Evolutionary conservation across 2,888 invertebrate genomes (phyloP), one percentile per base, ranked within the genome.

Genomic region (Cheilosia vulpina): DNA sequence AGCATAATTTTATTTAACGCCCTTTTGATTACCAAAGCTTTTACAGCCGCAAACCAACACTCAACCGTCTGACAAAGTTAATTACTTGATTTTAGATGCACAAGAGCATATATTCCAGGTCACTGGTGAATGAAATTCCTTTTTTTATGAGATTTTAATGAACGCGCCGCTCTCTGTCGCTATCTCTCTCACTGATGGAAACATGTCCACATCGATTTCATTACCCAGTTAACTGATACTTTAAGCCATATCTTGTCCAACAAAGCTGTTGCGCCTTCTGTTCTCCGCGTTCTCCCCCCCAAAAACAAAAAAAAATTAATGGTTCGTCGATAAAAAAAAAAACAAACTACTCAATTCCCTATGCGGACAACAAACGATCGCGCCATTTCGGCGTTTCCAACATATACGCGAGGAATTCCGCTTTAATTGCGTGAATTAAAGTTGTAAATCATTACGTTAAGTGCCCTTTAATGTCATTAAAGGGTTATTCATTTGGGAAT

Each of bases 371-470:
- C 34, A 57, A 71, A 71, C 43, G 41, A 58, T 69, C 58, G 47
- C 47, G n/a, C 31, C 34, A 21, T 53, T 75, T 75, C 58, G 65
- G 57, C 31, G 52, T 43, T 27, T 41, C 58, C 31, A 31, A 31
- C 9, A 31, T 31, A 31, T 31, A 73, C 13, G 50, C 55, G 73
- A 24, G 69, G 84, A 88, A 89, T 89, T 90, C 89, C 89, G 89
- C 88, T 89, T 90, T 90, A 90, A 90, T 90, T 90, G 90, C 90
- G 89, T 90, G 90, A 90, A 90, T 90, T 90, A 90, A 90, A 90
- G 90, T 89, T 90, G 90, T 90, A 90, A 90, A 90, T 90, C 90
- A 90, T 90, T 90, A 90, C 89, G 89, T 89, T 90, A 90, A 90
- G 90, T 90, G 90, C 90, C 90, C 90, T 89, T 90, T 90, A 90